phyloP scores from a whole-genome alignment of 2,797 vertebrate species.

The Brachyrhaphis roseni region DNA sequence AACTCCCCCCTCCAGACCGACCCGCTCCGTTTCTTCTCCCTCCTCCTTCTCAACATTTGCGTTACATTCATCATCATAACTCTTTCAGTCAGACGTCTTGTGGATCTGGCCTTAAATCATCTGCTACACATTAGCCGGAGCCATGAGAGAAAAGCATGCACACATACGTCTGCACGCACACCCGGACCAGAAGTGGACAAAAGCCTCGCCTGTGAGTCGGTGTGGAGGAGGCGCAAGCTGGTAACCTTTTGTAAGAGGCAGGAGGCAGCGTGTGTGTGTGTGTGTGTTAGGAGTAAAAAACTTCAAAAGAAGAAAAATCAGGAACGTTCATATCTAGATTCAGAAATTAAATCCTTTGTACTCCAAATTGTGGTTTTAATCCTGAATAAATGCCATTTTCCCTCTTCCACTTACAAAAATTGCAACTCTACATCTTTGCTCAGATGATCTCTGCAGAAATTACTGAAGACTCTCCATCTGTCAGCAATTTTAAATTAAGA shows the following conservation, averaged over 20 bases:
- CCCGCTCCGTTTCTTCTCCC: conserved; percentile 16
- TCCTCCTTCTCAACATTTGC: conserved; percentile 57
- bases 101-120: conserved; percentile 71
- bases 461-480: conserved; percentile 60
- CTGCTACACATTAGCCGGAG: conserved; percentile 78
- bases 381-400: not conserved
- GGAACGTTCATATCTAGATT: conserved; percentile 17
- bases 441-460: conserved; percentile 51
- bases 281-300: conserved; percentile 51
- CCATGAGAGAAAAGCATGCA: conserved; percentile 50
- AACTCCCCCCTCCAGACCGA: not conserved
- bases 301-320: conserved; percentile 57
- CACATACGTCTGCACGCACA: conserved; percentile 31
- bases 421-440: conserved; percentile 16
- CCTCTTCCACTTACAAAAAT: not conserved
- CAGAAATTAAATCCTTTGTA: not conserved
- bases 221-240: conserved; percentile 70
- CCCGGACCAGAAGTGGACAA: conserved; percentile 55
- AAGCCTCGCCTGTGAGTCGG: conserved; percentile 64
- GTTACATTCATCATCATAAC: conserved; percentile 67
- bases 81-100: conserved; percentile 60
- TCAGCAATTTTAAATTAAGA: conserved; percentile 70
- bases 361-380: not conserved
- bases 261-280: conserved; percentile 25
- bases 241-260: conserved; percentile 71